Conservation (phyloP, 1,140 invertebrate genomes). For the Manduca sexta region DNA sequence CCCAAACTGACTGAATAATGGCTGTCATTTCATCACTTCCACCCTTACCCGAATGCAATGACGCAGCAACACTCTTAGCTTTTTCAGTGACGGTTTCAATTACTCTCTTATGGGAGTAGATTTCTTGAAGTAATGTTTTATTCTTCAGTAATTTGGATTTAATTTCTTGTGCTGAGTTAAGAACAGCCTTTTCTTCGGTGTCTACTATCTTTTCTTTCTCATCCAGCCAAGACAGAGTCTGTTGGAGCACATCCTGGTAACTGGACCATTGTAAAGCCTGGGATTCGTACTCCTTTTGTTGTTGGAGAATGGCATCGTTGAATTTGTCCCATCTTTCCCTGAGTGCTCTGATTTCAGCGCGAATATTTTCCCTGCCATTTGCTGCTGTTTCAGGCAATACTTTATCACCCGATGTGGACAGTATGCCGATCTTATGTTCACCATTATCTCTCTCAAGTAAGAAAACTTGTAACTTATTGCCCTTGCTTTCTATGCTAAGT, state of each 20-base stretch:
- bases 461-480: conserved; percentile 81
- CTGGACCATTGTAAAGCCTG: conserved; percentile 88
- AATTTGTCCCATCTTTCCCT: conserved; percentile 90
- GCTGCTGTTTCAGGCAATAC: conserved; percentile 93
- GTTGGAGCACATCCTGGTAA: conserved; percentile 89
- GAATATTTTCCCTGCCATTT: conserved; percentile 89
- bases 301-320: conserved; percentile 83
- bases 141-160: conserved; percentile 89
- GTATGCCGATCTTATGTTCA: conserved; percentile 81
- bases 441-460: conserved; percentile 88
- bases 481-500: conserved; percentile 70
- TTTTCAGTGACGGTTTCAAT: conserved; percentile 93
- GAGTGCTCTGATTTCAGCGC: conserved; percentile 84
- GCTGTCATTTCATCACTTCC: conserved; percentile 77
- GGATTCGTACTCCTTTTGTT: conserved; percentile 89
- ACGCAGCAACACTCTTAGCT: conserved; percentile 78
- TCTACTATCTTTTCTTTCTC: conserved; percentile 87
- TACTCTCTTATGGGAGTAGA: conserved; percentile 89
- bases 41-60: conserved; percentile 75
- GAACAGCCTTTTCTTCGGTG: conserved; percentile 77
- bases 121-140: conserved; percentile 92
- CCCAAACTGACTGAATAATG: conserved; percentile 80
- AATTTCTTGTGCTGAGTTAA: conserved; percentile 86
- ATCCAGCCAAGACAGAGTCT: conserved; percentile 89
- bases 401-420: conserved; percentile 87